phyloP scores from a whole-genome alignment of 2,888 invertebrate species.

The Spicauda simplicius region DNA sequence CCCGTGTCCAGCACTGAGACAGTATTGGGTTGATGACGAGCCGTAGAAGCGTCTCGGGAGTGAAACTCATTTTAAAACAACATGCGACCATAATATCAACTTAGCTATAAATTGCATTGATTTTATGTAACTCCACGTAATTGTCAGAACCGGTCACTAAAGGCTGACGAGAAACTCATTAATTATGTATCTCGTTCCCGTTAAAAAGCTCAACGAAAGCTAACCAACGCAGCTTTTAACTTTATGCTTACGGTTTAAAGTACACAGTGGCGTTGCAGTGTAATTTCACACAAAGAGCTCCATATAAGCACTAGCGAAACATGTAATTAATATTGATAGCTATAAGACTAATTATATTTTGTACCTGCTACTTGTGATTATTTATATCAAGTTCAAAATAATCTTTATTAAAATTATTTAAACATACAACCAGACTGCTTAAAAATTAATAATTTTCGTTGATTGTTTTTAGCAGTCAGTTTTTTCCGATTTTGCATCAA shows the following conservation, averaged over 20 bases:
- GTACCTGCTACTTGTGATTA: not conserved
- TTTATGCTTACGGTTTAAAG: slow-evolving; percentile 8
- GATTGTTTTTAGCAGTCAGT: too few relatives aligned
- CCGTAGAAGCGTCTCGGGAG: too few relatives aligned
- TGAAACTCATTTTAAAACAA: too few relatives aligned
- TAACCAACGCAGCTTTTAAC: slow-evolving; percentile 7
- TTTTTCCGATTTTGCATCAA: too few relatives aligned
- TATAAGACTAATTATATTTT: slow-evolving; percentile 22
- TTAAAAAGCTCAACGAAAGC: slow-evolving; percentile 27
- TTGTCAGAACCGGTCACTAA: slow-evolving; percentile 26
- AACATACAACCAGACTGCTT: too few relatives aligned
- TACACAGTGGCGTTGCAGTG: not conserved
- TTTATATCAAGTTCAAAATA: too few relatives aligned
- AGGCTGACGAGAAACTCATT: slow-evolving; percentile 25
- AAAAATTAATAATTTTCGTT: too few relatives aligned
- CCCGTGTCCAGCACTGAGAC: too few relatives aligned
- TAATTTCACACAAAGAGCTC: slow-evolving; percentile 3
- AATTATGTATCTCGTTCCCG: slow-evolving; percentile 26
- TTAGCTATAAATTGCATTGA: slow-evolving; percentile 17
- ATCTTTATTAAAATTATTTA: too few relatives aligned
- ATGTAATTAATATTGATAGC: slow-evolving; percentile 33
- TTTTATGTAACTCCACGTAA: slow-evolving; percentile 26
- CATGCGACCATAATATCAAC: not conserved
- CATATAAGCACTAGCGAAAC: slow-evolving; percentile 23
- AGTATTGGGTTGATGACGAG: too few relatives aligned